phyloP scores from a whole-genome alignment of 2,797 vertebrate genomes.

The Argentina silus region DNA sequence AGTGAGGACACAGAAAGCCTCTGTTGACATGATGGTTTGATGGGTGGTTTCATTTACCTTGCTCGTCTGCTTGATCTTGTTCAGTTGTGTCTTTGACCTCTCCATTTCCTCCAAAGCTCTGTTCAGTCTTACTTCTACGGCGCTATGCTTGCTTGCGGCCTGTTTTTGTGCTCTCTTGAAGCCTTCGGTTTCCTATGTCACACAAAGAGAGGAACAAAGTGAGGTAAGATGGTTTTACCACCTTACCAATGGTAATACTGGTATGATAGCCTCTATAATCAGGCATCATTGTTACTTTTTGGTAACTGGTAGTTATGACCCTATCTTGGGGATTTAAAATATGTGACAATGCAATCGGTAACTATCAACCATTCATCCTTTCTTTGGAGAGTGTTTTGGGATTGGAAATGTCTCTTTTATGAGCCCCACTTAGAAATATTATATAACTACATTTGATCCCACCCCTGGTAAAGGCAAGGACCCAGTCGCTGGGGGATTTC shows the following conservation, averaged over 20 bases:
- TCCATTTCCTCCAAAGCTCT: conserved; percentile 91
- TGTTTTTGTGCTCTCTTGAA: conserved; percentile 86
- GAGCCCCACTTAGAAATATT: conserved; percentile 17
- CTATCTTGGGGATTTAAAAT: no score
- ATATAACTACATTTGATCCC: conserved; percentile 19
- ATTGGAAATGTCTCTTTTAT: neutral
- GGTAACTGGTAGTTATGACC: no score
- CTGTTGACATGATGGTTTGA: neutral
- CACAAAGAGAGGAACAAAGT: conserved; percentile 11
- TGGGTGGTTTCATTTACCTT: conserved; percentile 76
- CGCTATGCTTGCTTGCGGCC: conserved; percentile 76
- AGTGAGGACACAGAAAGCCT: neutral
- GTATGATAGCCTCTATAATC: neutral
- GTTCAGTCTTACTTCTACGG: conserved; percentile 88
- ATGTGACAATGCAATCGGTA: neutral
- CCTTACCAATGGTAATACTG: neutral
- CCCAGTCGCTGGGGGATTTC: conserved; percentile 25
- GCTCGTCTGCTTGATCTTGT: conserved; percentile 84
- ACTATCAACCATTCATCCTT: neutral
- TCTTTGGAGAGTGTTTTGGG: neutral
- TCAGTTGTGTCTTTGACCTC: conserved; percentile 84
- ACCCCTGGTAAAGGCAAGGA: conserved; percentile 20
- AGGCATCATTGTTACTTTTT: neutral
- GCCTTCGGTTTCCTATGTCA: conserved; percentile 84
- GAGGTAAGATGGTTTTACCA: neutral